A percentile compares a stretch with the other conserved stretches of the same genome.
Evolutionary conservation across 2,797 vertebrate species (phyloP).

Genomic region (Falco peregrinus): DNA sequence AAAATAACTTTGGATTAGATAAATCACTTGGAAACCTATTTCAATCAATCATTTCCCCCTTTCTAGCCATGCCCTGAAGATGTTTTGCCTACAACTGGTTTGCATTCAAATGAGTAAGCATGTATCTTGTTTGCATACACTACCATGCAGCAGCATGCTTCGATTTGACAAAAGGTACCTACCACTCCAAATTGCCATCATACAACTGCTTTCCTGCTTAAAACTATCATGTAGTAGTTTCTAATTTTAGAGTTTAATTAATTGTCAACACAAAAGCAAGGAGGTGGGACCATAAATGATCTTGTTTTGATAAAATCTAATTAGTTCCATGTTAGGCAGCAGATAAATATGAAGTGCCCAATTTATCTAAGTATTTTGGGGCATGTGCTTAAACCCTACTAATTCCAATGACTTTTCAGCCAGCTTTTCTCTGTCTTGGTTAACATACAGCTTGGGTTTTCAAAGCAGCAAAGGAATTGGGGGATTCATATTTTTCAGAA

Average conservation of each 20-base stretch:
- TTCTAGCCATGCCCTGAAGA: constrained; percentile 37
- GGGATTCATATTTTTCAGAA: background rate
- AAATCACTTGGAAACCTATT: constrained; percentile 53
- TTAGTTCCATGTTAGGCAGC: background rate
- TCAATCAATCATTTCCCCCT: constrained; percentile 51
- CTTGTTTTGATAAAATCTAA: background rate
- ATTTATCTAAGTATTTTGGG: background rate
- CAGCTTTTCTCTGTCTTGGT: background rate
- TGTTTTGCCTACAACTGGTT: constrained; percentile 50
- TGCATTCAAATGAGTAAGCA: background rate
- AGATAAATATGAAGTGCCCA: background rate
- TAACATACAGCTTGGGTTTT: background rate
- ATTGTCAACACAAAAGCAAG: background rate
- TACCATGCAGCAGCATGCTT: background rate
- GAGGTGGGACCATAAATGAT: background rate
- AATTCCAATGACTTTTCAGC: background rate
- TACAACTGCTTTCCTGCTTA: background rate
- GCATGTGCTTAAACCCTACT: background rate
- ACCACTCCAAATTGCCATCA: background rate
- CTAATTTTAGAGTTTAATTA: background rate
- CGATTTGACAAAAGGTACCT: background rate
- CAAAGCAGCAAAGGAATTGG: background rate
- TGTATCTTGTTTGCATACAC: background rate
- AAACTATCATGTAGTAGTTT: rapidly evolving
- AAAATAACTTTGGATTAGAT: constrained; percentile 46